phyloP scores from a whole-genome alignment of 2,113 vertebrate genomes.

The Pachyramphus minor region DNA sequence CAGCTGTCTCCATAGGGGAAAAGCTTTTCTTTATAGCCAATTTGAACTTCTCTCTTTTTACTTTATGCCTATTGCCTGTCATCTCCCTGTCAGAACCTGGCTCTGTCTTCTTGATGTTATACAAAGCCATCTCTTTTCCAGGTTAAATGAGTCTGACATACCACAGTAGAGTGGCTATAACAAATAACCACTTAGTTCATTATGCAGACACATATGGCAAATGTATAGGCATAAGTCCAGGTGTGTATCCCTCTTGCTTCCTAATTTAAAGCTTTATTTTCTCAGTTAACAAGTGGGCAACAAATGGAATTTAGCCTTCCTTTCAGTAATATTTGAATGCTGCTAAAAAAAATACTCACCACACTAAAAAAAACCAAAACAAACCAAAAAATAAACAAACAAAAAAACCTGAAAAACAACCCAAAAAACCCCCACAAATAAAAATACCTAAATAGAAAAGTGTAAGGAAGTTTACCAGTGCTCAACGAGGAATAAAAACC shows the following conservation, averaged over 20 bases:
- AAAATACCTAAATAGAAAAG: neutral
- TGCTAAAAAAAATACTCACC: neutral
- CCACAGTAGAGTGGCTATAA: neutral
- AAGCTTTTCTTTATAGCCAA: neutral
- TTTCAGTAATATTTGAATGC: neutral
- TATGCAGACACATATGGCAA: neutral
- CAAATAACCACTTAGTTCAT: neutral
- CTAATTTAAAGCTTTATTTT: neutral
- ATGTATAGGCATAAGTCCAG: neutral
- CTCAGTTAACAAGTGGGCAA: neutral
- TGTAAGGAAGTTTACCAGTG: neutral
- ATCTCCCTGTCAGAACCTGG: neutral
- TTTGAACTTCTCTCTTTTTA: neutral
- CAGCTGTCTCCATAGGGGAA: neutral
- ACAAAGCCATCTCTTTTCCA: neutral
- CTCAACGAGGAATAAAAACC: neutral
- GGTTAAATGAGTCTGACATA: neutral
- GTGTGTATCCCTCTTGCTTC: neutral
- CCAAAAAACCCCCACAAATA: neutral
- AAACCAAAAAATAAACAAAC: neutral
- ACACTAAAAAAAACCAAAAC: neutral
- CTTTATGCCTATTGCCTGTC: neutral
- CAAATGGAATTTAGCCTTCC: neutral
- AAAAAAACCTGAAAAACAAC: neutral
- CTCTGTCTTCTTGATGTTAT: neutral